These are phyloP conservation scores for Drosophila bifasciata DNA, from an alignment of 1,140 invertebrate species.

Conservation along the genomic window DNA sequence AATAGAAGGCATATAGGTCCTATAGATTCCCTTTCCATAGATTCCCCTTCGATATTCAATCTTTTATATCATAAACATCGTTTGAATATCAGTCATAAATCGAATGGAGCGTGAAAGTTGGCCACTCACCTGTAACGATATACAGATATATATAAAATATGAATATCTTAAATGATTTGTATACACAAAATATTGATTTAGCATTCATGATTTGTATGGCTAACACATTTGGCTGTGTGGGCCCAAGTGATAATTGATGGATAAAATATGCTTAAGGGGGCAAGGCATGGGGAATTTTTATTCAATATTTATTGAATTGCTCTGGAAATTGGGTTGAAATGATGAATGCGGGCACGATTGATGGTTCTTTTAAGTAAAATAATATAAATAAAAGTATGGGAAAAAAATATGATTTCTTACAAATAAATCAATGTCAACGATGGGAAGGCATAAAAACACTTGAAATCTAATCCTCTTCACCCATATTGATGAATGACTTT, in stretches of 20 bases:
- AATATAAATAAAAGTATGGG: not conserved
- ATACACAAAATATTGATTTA: constrained; percentile 46
- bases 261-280: not conserved
- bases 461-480: no score
- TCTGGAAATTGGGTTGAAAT: not conserved
- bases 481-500: no score
- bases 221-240: constrained; percentile 25
- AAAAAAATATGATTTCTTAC: no score
- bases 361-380: not conserved
- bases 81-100: constrained; percentile 3
- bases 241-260: constrained; percentile 16
- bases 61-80: constrained; percentile 22
- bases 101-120: constrained; percentile 49
- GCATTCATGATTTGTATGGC: constrained; percentile 32
- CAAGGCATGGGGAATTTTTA: constrained; percentile 3
- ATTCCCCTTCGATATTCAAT: constrained; percentile 1
- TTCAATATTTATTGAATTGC: not conserved
- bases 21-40: no score
- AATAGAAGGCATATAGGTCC: no score
- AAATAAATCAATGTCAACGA: no score
- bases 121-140: constrained; percentile 46
- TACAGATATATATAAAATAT: no score
- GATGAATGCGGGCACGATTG: not conserved
- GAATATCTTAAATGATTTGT: constrained; percentile 40
- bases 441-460: no score